These are phyloP conservation scores for Menidia beryllina DNA, from an alignment of 2,113 vertebrate species.

Conservation along the genomic window DNA sequence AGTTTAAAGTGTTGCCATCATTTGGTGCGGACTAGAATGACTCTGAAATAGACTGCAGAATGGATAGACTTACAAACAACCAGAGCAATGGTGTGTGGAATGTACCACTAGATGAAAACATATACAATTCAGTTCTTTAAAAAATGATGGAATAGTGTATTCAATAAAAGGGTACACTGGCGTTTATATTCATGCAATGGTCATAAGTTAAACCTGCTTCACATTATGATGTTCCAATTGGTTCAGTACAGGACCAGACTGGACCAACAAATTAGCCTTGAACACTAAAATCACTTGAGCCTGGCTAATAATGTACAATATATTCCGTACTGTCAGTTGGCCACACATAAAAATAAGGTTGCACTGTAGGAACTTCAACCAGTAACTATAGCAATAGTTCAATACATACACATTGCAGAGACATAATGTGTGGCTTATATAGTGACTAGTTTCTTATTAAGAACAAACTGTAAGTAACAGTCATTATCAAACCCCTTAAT, in stretches of 20 bases:
- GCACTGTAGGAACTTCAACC: neutral
- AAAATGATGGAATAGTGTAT: neutral
- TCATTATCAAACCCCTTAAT: neutral
- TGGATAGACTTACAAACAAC: neutral
- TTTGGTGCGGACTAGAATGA: neutral
- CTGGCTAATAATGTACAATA: neutral
- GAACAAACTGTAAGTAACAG: neutral
- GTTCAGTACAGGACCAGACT: neutral
- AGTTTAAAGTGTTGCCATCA: neutral
- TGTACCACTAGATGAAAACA: neutral
- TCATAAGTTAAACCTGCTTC: neutral
- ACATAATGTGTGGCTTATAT: neutral
- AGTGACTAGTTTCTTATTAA: slow-evolving; percentile 5
- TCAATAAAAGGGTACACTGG: neutral
- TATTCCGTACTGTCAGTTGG: neutral
- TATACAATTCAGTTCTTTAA: neutral
- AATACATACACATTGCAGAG: neutral
- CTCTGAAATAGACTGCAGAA: neutral
- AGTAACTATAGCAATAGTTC: too few relatives aligned
- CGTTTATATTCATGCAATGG: neutral
- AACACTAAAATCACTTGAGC: neutral
- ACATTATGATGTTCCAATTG: neutral
- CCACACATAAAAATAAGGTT: neutral
- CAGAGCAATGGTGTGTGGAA: neutral
- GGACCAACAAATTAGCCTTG: neutral